phyloP scores from a whole-genome alignment of 2,797 vertebrate genomes.

The Chromis chromis region DNA sequence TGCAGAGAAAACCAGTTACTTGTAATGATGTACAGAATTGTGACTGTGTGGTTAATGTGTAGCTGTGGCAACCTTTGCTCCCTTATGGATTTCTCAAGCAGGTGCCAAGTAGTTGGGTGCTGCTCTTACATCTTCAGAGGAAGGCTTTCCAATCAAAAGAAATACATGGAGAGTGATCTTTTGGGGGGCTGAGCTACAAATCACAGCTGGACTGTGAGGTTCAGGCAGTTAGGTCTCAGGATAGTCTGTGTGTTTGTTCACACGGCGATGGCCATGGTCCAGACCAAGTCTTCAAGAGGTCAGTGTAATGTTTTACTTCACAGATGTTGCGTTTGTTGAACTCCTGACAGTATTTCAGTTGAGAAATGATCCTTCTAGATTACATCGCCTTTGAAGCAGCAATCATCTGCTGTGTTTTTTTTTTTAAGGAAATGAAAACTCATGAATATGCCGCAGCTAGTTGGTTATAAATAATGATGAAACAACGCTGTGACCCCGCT shows the following conservation, averaged over 20 bases:
- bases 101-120: constrained; percentile 50
- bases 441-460: neutral
- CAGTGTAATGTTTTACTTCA: constrained; percentile 53
- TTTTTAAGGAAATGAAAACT: constrained; percentile 6
- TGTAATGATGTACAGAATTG: constrained; percentile 72
- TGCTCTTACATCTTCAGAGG: constrained; percentile 29
- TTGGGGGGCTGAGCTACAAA: constrained; percentile 20
- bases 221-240: constrained; percentile 47
- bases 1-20: constrained; percentile 56
- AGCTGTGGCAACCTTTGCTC: constrained; percentile 85
- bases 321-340: neutral
- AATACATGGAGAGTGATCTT: constrained; percentile 42
- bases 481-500: neutral
- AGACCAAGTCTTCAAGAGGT: constrained; percentile 87
- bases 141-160: constrained; percentile 12
- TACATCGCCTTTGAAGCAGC: neutral
- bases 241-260: constrained; percentile 44
- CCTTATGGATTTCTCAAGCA: constrained; percentile 71
- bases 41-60: constrained; percentile 83
- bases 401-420: neutral
- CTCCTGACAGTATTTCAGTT: neutral
- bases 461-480: neutral
- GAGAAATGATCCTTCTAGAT: neutral
- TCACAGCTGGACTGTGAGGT: neutral
- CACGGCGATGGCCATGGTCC: constrained; percentile 84